Conservation (phyloP, 2,113 vertebrate genomes). For the Dolichallabes microphthalmus region DNA sequence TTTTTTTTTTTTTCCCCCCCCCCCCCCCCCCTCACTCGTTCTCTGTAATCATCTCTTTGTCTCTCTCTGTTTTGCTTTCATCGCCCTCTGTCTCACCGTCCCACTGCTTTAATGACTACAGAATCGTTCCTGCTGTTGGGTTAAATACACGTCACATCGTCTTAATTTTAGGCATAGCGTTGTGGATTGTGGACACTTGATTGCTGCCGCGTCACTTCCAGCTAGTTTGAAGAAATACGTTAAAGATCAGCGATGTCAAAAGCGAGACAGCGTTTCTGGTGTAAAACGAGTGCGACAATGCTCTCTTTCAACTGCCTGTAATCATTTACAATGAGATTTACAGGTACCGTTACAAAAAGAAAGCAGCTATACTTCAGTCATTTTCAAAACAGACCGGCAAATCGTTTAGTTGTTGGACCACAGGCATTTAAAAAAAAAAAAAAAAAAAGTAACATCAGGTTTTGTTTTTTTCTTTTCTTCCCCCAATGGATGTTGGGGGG, state of each 20-base stretch:
- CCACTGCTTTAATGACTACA: background rate
- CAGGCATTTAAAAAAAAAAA: background rate
- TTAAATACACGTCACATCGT: background rate
- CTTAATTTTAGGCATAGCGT: background rate
- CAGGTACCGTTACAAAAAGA: background rate
- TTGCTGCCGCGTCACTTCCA: background rate
- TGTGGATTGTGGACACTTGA: background rate
- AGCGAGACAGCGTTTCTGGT: background rate
- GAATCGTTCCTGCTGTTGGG: background rate
- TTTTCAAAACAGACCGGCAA: background rate
- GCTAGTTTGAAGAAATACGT: background rate
- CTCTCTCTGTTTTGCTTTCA: conserved; percentile 1
- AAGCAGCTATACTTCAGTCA: background rate
- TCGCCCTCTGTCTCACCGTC: background rate
- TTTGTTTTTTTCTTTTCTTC: too few species aligned
- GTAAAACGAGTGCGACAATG: background rate
- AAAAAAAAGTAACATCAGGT: background rate
- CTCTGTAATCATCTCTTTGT: background rate
- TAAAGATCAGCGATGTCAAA: background rate
- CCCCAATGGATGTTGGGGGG: background rate
- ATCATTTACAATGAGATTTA: background rate
- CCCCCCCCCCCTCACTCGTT: too few species aligned
- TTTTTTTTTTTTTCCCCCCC: too few species aligned
- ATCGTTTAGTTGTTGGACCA: background rate
- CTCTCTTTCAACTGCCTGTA: background rate